Evolutionary conservation across 2,888 invertebrate species (phyloP), one percentile per base, ranked within the genome.

Genomic region (Lasioglossum morio): DNA sequence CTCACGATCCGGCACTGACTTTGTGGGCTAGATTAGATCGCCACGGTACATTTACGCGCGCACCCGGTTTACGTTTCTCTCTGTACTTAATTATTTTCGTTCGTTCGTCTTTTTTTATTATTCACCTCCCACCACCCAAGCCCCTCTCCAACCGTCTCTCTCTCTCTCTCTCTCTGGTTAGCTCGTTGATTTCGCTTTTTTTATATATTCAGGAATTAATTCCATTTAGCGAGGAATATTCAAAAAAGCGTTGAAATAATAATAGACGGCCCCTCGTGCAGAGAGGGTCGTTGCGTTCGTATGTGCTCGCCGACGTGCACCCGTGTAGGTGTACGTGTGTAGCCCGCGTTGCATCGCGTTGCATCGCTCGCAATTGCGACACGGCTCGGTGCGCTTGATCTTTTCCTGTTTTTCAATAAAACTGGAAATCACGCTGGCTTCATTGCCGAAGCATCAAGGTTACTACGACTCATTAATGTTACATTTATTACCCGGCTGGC

Each of bases 1-100:
- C 91, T 91, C 91, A 91, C 91, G 91, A 91, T 91, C 87, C 91
- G 88, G 83, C 87, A 84, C 89, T 86, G 89, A 83, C 91, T 91
- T 91, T 89, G 81, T 88, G 86, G 91, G 88, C 89, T 90, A 91
- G 90, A 91, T 91, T 89, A 90, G 82, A 91, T 91, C 90, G 89
- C 83, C 88, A 91, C 88, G 91, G 85, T 91, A 91, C 90, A 91
- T 90, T 91, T 89, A 91, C 91, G 83, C 69, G 88, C 82, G 73
- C 83, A 77, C 82, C 82, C 83, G 76, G 85, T 81, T 70, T 87
- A 86, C 87, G 89, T 89, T 89, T 88, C 88, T 84, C 81, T 81
- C 82, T 82, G 87, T 72, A 82, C 81, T 87, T 87, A 84, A 90
- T 90, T 90, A 90, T 90, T 86, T 87, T 85, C 30, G 57, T 57